These are phyloP conservation scores for Anhinga anhinga DNA, from an alignment of 2,113 vertebrate genomes.

Conservation along the genomic window DNA sequence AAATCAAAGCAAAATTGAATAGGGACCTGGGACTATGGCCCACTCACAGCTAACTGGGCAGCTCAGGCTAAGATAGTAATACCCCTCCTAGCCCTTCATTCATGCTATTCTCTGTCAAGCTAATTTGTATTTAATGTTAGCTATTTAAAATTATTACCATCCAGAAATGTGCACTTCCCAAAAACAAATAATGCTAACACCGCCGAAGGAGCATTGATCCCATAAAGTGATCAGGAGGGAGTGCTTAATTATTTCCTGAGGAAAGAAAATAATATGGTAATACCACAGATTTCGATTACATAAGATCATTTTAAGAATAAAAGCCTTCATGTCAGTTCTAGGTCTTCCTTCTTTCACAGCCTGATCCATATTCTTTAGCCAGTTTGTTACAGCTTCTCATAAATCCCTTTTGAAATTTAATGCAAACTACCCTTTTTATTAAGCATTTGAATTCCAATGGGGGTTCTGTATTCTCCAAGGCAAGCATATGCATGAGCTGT, in stretches of 20 bases:
- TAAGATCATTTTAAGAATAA: not conserved
- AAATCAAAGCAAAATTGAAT: not conserved
- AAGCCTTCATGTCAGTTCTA: not conserved
- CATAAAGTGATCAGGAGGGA: constrained; percentile 11
- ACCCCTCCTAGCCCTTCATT: not conserved
- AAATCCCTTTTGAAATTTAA: constrained; percentile 30
- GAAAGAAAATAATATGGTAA: not conserved
- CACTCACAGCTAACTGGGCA: not conserved
- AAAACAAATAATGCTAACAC: constrained; percentile 15
- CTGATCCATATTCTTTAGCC: not conserved
- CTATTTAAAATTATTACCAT: not conserved
- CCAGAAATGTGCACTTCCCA: not conserved
- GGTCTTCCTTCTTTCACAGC: not conserved
- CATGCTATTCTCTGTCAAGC: not conserved
- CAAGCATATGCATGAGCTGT: not conserved
- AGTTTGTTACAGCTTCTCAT: not conserved
- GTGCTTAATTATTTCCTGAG: constrained; percentile 19
- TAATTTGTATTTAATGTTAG: not conserved
- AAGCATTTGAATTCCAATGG: not conserved
- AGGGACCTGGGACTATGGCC: not conserved
- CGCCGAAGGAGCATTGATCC: not conserved
- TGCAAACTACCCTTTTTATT: not conserved
- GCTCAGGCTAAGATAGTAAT: accelerated
- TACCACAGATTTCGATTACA: not conserved
- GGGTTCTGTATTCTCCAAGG: not conserved